Conservation (phyloP, 2,797 vertebrate genomes). For the Sebastes steindachneri region DNA sequence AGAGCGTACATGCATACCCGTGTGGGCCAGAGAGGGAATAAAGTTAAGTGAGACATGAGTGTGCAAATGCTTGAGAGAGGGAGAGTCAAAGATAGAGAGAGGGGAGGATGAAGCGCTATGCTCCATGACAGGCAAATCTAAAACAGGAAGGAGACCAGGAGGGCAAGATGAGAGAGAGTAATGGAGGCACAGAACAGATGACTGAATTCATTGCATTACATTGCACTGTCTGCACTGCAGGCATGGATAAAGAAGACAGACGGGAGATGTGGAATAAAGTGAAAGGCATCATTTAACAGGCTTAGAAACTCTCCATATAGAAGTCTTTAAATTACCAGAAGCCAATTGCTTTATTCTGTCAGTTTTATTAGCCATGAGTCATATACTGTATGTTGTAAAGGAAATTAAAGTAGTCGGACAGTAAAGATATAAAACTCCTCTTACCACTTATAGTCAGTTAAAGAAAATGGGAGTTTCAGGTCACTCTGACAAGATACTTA, state of each 20-base stretch:
- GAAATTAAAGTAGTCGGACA: neutral
- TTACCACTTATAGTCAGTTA: neutral
- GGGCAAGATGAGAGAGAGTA: constrained; percentile 41
- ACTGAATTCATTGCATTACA: constrained; percentile 57
- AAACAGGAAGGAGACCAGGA: constrained; percentile 55
- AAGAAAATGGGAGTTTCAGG: neutral
- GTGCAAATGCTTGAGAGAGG: constrained; percentile 21
- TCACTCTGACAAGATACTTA: neutral
- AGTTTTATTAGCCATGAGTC: neutral
- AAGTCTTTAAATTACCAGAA: constrained; percentile 17
- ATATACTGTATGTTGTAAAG: neutral
- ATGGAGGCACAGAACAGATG: constrained; percentile 54
- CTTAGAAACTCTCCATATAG: neutral
- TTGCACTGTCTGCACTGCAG: constrained; percentile 44
- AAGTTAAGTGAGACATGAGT: constrained; percentile 15
- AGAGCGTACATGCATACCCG: neutral
- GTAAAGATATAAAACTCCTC: neutral
- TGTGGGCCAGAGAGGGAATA: neutral
- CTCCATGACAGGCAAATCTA: constrained; percentile 23
- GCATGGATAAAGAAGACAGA: constrained; percentile 9
- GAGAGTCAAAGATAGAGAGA: neutral
- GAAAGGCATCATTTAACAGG: constrained; percentile 39
- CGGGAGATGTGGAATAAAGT: constrained; percentile 19
- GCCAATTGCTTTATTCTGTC: neutral
- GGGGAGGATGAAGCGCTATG: neutral